A percentile compares a stretch with the other conserved stretches of the same genome.
These are phyloP conservation scores for Atta cephalotes DNA, from an alignment of 1,140 invertebrate genomes.

Conservation along the genomic window DNA sequence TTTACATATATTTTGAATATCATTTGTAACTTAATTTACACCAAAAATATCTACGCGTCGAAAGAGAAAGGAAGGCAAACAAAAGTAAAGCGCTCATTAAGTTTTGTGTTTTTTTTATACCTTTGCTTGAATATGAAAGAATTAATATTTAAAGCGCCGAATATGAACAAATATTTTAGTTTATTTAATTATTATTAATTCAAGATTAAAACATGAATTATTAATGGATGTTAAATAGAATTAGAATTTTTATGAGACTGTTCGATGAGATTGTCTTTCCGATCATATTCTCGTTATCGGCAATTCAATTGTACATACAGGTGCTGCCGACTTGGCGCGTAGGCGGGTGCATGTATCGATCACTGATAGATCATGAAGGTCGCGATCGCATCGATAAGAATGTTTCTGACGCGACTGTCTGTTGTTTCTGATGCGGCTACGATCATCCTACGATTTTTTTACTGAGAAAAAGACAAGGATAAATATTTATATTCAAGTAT, in stretches of 20 bases:
- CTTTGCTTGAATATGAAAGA: not conserved
- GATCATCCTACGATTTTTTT: not conserved
- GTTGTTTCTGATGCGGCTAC: not conserved
- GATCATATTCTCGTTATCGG: not conserved
- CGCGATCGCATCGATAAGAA: conserved; percentile 35
- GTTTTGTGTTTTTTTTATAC: not conserved
- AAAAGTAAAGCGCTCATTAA: not conserved
- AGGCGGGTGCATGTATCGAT: conserved; percentile 28
- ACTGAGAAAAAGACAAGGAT: not conserved
- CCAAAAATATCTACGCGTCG: not conserved
- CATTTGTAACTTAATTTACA: not conserved
- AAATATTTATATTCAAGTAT: conserved; percentile 22
- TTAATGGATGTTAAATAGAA: not conserved
- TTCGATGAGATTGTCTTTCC: not conserved
- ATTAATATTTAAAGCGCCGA: not conserved
- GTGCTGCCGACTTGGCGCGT: not conserved
- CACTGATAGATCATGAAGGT: conserved; percentile 50
- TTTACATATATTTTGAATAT: not conserved
- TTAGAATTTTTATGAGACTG: not conserved
- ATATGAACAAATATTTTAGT: conserved; percentile 10
- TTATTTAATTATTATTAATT: conserved; percentile 4
- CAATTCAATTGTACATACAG: conserved; percentile 27
- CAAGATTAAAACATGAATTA: not conserved
- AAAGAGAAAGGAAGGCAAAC: not conserved
- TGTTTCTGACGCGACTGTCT: not conserved